These are phyloP conservation scores for Macrochelys suwanniensis DNA, from an alignment of 2,797 vertebrate species.

Conservation along the genomic window DNA sequence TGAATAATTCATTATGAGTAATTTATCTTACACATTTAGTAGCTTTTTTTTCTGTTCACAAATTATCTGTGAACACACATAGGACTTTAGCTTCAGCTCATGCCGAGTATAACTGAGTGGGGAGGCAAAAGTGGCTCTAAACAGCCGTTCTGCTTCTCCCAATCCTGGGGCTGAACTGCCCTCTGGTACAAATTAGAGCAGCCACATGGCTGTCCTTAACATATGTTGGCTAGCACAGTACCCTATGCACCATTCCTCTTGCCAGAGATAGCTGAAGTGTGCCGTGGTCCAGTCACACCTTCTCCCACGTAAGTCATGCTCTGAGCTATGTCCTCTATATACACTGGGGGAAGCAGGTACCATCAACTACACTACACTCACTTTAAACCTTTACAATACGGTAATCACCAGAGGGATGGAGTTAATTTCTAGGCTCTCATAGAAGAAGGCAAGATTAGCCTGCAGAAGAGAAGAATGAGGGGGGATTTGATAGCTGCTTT, in stretches of 20 bases:
- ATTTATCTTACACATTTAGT: constrained; percentile 4
- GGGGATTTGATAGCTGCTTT: too few species aligned
- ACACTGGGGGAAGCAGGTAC: neutral
- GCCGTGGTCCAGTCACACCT: constrained; percentile 26
- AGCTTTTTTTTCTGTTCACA: neutral
- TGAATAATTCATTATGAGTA: constrained; percentile 40
- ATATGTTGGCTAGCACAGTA: neutral
- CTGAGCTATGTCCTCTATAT: neutral
- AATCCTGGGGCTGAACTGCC: neutral
- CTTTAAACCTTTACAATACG: neutral
- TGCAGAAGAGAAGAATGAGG: too few species aligned
- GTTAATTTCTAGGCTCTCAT: too few species aligned
- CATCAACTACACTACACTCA: neutral
- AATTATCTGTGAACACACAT: neutral
- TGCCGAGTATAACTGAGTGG: constrained; percentile 23
- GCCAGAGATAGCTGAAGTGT: neutral
- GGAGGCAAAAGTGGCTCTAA: neutral
- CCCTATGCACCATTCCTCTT: neutral
- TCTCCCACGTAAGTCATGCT: neutral
- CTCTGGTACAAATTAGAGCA: neutral
- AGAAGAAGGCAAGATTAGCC: too few species aligned
- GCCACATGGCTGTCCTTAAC: neutral
- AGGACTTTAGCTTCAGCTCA: constrained; percentile 18
- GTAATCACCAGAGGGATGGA: neutral
- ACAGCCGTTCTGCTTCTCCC: neutral